These are phyloP conservation scores for Acomys russatus DNA, from an alignment of 2,797 vertebrate genomes.

Conservation along the genomic window DNA sequence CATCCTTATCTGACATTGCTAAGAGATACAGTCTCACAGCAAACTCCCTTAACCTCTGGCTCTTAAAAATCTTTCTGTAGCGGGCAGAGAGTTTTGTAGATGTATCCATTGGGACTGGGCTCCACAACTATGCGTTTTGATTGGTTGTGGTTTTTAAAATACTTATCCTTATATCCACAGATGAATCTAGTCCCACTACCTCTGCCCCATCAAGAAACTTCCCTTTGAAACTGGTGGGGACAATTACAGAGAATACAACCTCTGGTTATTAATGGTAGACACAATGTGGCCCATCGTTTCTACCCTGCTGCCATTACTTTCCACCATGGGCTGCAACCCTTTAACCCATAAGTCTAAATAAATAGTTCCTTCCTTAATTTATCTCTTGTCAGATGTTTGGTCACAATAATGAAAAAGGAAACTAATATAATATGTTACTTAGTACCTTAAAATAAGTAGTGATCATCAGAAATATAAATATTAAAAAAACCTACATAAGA, in stretches of 20 bases:
- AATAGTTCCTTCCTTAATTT: not conserved
- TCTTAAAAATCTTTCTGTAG: not conserved
- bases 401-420: not conserved
- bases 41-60: not conserved
- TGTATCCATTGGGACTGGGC: not conserved
- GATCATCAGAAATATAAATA: conserved; percentile 1
- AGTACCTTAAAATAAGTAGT: not conserved
- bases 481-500: not conserved
- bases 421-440: not conserved
- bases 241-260: not conserved
- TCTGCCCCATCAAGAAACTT: not conserved
- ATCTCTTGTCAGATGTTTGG: not conserved
- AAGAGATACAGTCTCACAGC: not conserved
- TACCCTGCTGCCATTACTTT: not conserved
- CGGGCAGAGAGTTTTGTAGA: not conserved
- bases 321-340: not conserved
- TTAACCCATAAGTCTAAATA: not conserved
- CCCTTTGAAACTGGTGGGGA: not conserved
- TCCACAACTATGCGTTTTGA: not conserved
- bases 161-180: not conserved
- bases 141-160: not conserved
- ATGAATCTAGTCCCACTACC: not conserved
- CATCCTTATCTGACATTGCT: no score
- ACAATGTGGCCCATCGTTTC: no score
- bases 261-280: not conserved